Conservation (phyloP, 2,888 invertebrate genomes). For the Quadroppia sp. region DNA sequence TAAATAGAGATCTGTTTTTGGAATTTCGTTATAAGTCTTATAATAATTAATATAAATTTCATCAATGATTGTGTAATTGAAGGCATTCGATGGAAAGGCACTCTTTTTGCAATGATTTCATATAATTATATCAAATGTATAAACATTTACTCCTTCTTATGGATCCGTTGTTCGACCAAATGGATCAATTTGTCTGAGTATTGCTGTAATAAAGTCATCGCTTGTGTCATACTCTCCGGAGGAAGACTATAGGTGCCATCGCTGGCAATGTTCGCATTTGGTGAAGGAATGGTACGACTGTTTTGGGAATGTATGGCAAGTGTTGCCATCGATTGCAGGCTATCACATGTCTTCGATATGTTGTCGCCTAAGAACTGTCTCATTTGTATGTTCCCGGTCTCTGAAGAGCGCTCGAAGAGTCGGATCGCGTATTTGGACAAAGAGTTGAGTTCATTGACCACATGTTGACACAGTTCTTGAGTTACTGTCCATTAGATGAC, state of each 20-base stretch:
- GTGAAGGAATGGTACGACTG: background rate
- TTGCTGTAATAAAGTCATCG: constrained; percentile 59
- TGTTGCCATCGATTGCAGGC: constrained; percentile 26
- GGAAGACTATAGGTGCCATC: constrained; percentile 37
- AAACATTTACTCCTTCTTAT: constrained; percentile 34
- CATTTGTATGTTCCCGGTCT: constrained; percentile 39
- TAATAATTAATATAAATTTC: background rate
- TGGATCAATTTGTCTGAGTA: constrained; percentile 61
- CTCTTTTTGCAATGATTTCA: background rate
- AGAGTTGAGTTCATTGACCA: constrained; percentile 48
- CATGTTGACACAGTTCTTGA: constrained; percentile 48
- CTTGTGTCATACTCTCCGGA: constrained; percentile 44
- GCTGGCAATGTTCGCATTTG: background rate
- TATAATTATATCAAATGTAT: background rate
- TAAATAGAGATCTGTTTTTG: background rate
- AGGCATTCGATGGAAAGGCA: constrained; percentile 31
- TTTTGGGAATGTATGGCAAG: background rate
- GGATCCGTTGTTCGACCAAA: constrained; percentile 62
- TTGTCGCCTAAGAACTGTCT: constrained; percentile 39
- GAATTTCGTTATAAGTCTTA: no score
- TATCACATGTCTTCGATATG: constrained; percentile 40
- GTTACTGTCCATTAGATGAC: constrained; percentile 45
- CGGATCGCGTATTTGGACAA: constrained; percentile 68
- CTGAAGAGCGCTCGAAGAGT: constrained; percentile 60
- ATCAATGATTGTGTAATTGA: background rate